A percentile compares a stretch with the other conserved stretches of the same genome.
phyloP scores from a whole-genome alignment of 2,797 vertebrate genomes.

The Cirrhinus mrigala region DNA sequence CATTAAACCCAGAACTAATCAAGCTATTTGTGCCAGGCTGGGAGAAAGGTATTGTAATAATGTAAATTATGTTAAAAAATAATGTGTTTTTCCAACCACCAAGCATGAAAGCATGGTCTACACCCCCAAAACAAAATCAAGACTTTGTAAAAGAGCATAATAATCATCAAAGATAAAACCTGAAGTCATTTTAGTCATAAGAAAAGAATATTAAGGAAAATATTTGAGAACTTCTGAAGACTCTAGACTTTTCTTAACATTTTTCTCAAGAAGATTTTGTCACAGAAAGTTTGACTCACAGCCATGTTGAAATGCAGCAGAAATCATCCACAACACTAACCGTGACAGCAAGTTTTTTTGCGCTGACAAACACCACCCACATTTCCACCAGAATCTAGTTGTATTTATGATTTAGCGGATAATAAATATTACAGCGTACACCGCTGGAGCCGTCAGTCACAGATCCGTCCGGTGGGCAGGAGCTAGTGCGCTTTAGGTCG shows the following conservation, averaged over 20 bases:
- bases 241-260: neutral
- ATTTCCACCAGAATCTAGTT: neutral
- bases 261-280: neutral
- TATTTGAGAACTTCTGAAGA: neutral
- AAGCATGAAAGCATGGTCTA: too few species aligned
- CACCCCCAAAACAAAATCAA: too few species aligned
- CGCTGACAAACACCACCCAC: neutral
- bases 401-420: constrained; percentile 12
- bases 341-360: neutral
- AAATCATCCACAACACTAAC: neutral
- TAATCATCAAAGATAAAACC: too few species aligned
- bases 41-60: too few species aligned
- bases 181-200: too few species aligned
- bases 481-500: neutral
- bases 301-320: neutral
- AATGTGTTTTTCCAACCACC: too few species aligned
- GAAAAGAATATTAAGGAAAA: neutral
- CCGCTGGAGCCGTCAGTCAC: neutral
- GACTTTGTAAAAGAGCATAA: too few species aligned
- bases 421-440: neutral
- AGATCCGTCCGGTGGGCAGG: neutral
- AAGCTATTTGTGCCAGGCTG: too few species aligned
- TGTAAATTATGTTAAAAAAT: too few species aligned
- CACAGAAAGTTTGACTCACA: neutral
- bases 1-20: too few species aligned